Base-by-base conservation (phyloP, 2,797 vertebrate species). In the Protosalanx chinensis region DNA sequence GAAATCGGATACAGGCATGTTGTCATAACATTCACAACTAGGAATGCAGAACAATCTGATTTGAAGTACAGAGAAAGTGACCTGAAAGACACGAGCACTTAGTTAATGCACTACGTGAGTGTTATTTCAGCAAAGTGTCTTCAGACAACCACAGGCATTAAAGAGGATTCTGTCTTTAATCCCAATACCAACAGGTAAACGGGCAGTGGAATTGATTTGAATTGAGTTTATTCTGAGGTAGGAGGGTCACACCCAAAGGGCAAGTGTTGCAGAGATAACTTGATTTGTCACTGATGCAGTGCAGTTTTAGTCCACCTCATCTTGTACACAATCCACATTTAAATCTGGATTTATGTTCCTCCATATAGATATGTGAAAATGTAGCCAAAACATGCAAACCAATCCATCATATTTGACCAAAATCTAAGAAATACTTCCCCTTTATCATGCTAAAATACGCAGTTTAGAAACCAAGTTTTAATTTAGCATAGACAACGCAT, bases 1-100 rank as follows among this genome's bases (percentile, higher is more conserved):
- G 85, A 86, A 88, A 89, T 86, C 75, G 15, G 81, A 90, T 85
- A 85, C 74, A 81, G 67, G 60, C 67, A 68, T 79, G 82, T 79
- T 84, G 83, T 84, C 81, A 81, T 82, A 86, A 88, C 77, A 87
- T 85, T 84, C 89, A 85, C 78, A 75, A 70, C 68, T 81, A 4
- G 69, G 79, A 83, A 84, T 78, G 76, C 72, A 76, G 77, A 77
- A 78, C 63, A 78, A 72, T 76, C 73, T 57, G 56, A 82, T 80
- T 82, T 79, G 33, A 77, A 78, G 62, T 73, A 71, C 81, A 71
- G 73, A 69, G 78, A 80, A 81, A 80, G 66, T 81, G 72, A 81
- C 76, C 74, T 56, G 51, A 64, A 75, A 71, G 74, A 72, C 61
- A 71, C 66, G 62, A 76, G 18, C 58, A 68, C 67, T 63, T 46